Base-by-base conservation (phyloP, 2,888 invertebrate genomes). In the Dendrolimus pini region DNA sequence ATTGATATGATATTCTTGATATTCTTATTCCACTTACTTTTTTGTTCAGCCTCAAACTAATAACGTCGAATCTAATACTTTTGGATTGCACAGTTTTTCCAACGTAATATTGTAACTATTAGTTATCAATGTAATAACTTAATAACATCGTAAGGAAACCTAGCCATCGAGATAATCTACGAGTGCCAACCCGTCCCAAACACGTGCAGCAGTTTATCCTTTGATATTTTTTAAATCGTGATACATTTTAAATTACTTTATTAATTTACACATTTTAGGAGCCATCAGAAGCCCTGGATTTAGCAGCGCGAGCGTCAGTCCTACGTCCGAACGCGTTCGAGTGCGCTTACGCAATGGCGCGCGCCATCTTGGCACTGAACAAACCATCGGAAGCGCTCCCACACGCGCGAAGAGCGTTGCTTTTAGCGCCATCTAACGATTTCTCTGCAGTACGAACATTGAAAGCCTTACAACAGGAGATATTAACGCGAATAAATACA, bases 321-420 rank as follows among this genome's bases (percentile, higher is more conserved):
- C 92, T 97, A 61, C 96, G 96, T 65, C 95, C 97, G 1, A 94
- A 95, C 76, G 97, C 97, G 3, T 98, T 96, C 77, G 98, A 98
- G 85, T 98, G 98, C 7, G 97, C 94, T 70, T 98, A 98, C 82
- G 97, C 98, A 6, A 93, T 97, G 78, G 95, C 98, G 0, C 94
- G 98, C 75, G 98, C 97, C 8, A 94, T 95, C 62, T 91, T 97
- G 62, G 97, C 97, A 59, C 90, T 94, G 57, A 94, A 93, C 80
- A 93, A 94, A 65, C 89, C 94, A 6, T 93, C 94, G 41, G 95
- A 96, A 66, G 97, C 98, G 0, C 86, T 97, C 18, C 92, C 93
- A 1, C 98, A 98, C 78, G 94, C 97, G 10, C 93, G 95, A 66
- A 94, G 96, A 77, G 98, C 98, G 0, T 79, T 96, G 41, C 85